Evolutionary conservation across 2,113 vertebrate genomes (phyloP).

Genomic region (Pachycephala philippinensis): DNA sequence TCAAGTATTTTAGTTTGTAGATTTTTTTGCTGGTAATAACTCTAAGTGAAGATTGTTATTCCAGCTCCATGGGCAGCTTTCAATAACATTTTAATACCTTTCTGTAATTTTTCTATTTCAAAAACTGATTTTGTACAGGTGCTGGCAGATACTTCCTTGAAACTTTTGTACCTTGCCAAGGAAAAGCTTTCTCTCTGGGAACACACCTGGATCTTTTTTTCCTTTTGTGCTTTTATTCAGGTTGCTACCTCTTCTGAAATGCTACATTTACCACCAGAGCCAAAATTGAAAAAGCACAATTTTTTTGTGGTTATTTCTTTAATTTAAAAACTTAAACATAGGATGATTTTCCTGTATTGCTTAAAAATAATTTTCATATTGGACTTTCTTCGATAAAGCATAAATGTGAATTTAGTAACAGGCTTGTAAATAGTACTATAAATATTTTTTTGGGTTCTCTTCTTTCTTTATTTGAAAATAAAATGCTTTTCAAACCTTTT

Average conservation of each 20-base stretch:
- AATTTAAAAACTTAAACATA: neutral
- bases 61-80: neutral
- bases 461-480: neutral
- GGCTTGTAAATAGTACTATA: slow-evolving; percentile 17
- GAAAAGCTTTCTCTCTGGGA: neutral
- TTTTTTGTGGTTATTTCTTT: neutral
- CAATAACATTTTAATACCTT: neutral
- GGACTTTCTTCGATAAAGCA: neutral
- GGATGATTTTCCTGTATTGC: neutral
- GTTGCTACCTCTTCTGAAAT: neutral
- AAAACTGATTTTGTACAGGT: neutral
- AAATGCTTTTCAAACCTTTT: neutral
- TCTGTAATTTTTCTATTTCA: neutral
- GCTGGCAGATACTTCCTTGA: neutral
- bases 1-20: neutral
- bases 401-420: neutral
- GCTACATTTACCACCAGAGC: neutral
- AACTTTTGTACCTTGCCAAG: neutral
- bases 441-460: neutral
- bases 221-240: neutral
- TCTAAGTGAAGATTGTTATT: neutral
- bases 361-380: neutral
- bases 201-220: neutral
- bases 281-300: neutral
- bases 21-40: neutral